phyloP scores from a whole-genome alignment of 2,113 vertebrate species.

The Petaurus breviceps region DNA sequence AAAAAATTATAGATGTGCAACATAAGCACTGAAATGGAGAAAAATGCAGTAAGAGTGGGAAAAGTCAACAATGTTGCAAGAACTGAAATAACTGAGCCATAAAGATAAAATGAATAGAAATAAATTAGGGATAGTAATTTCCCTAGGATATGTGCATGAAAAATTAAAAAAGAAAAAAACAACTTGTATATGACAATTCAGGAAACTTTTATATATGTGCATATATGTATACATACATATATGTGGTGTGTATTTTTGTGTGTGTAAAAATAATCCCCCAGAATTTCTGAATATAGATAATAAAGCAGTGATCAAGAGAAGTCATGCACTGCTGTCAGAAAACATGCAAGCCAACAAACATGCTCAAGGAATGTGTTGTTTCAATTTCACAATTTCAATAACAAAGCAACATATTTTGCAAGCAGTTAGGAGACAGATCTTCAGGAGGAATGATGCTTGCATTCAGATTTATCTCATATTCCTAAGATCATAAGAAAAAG shows the following conservation, averaged over 20 bases:
- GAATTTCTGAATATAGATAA: not conserved
- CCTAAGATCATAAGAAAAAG: not conserved
- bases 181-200: not conserved
- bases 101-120: not conserved
- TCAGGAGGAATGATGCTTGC: not conserved
- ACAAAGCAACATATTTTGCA: not conserved
- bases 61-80: not conserved
- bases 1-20: not conserved
- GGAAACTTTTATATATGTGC: not conserved
- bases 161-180: not conserved
- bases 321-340: not conserved
- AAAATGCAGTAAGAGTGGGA: not conserved
- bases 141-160: not conserved
- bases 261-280: not conserved
- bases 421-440: not conserved
- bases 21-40: not conserved
- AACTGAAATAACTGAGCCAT: not conserved
- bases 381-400: not conserved
- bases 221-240: not conserved
- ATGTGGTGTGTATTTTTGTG: not conserved
- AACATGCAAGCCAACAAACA: not conserved
- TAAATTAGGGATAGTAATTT: not conserved
- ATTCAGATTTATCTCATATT: not conserved
- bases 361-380: not conserved
- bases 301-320: not conserved